Conservation (phyloP, 2,797 vertebrate genomes). For the Esox lucius region DNA sequence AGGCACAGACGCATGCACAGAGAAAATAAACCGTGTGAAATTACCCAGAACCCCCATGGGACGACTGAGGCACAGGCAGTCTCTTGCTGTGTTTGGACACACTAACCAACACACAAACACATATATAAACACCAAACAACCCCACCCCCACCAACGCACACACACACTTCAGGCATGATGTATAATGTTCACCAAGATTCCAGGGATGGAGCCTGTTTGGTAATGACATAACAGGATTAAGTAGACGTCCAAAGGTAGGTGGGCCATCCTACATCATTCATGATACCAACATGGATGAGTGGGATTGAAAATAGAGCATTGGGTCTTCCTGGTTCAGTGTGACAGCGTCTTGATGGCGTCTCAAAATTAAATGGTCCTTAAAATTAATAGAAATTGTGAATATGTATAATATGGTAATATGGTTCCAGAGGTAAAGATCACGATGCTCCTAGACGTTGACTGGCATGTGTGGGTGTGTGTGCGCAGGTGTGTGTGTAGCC, state of each 20-base stretch:
- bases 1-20: slow-evolving; percentile 5
- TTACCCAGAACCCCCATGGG: slow-evolving; percentile 58
- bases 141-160: slow-evolving; percentile 20
- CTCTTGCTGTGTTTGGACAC: slow-evolving; percentile 25
- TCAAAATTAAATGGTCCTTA: too few species aligned
- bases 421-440: too few species aligned
- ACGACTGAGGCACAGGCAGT: background rate
- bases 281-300: background rate
- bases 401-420: background rate
- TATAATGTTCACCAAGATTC: slow-evolving; percentile 76
- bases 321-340: slow-evolving; percentile 12
- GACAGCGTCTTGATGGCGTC: background rate
- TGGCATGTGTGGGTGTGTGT: background rate
- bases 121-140: background rate
- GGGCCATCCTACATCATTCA: too few species aligned
- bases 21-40: slow-evolving; percentile 59
- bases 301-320: background rate
- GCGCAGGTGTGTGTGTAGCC: slow-evolving; percentile 13
- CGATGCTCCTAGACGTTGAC: background rate
- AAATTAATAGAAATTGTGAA: slow-evolving; percentile 5
- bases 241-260: too few species aligned
- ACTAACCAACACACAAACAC: slow-evolving; percentile 1
- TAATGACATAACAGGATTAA: slow-evolving; percentile 60
- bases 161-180: slow-evolving; percentile 61
- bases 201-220: slow-evolving; percentile 60